These are phyloP conservation scores for Chiridota heheva DNA, from an alignment of 35 echinoderm and acorn worm species.

Conservation along the genomic window DNA sequence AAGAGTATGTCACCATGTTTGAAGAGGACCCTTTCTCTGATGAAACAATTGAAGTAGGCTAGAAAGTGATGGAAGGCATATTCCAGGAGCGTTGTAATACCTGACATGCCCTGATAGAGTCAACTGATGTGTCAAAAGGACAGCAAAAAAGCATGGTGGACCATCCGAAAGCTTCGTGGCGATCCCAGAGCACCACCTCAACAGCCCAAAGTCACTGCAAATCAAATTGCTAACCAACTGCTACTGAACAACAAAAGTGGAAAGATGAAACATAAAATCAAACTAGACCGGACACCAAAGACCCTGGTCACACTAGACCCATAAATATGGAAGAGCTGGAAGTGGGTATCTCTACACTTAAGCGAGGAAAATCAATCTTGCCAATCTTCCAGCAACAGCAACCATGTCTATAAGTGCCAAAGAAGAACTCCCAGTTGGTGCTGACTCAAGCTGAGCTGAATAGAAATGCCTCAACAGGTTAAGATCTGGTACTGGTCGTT, in stretches of 20 bases:
- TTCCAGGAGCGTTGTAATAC: background rate
- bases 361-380: constrained; percentile 18
- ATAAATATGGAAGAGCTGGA: constrained; percentile 13
- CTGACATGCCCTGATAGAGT: background rate
- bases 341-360: constrained; percentile 30
- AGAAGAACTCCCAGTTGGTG: too few species aligned
- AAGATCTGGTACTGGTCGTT: too few species aligned
- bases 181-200: background rate
- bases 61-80: constrained; percentile 17
- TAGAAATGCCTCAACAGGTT: too few species aligned
- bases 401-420: too few species aligned
- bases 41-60: background rate
- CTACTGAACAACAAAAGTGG: background rate
- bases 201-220: constrained; percentile 10
- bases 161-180: too few species aligned
- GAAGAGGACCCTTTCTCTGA: background rate
- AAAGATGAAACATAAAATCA: constrained; percentile 6
- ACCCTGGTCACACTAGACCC: background rate
- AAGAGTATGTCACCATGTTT: constrained; percentile 7
- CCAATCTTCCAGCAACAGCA: too few species aligned
- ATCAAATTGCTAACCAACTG: constrained; percentile 22
- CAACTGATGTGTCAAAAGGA: too few species aligned
- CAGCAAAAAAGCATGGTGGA: too few species aligned
- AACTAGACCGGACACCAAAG: constrained; percentile 4
- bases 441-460: too few species aligned